Evolutionary conservation across 2,888 invertebrate genomes (phyloP).

Genomic region (Abscondita cerata): DNA sequence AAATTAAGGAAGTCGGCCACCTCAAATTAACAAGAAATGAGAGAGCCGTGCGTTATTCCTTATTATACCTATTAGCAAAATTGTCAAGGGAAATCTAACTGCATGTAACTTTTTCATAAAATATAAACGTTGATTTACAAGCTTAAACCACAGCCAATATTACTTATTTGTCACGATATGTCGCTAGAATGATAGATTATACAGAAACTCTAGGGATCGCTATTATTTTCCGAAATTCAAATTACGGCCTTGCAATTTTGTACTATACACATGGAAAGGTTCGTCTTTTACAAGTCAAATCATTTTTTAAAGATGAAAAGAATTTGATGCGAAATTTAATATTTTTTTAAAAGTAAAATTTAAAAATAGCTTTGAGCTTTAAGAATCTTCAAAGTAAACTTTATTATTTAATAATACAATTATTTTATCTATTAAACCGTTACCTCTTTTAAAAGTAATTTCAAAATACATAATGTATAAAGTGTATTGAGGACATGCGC

Average conservation of each 20-base stretch:
- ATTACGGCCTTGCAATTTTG: not conserved
- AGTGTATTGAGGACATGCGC: too few species aligned
- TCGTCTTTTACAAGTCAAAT: too few species aligned
- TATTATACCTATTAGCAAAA: constrained; percentile 29
- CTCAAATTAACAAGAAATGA: constrained; percentile 34
- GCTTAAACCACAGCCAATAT: constrained; percentile 13
- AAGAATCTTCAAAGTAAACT: too few species aligned
- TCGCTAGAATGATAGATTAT: constrained; percentile 7
- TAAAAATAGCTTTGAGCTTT: too few species aligned
- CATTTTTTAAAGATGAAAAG: too few species aligned
- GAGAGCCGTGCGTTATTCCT: constrained; percentile 24
- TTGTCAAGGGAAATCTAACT: constrained; percentile 32
- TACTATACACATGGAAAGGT: too few species aligned
- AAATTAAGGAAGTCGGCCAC: constrained; percentile 34
- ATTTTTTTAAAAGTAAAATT: too few species aligned
- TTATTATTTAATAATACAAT: too few species aligned
- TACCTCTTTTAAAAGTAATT: too few species aligned
- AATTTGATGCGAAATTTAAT: too few species aligned
- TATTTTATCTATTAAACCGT: too few species aligned
- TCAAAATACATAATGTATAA: too few species aligned
- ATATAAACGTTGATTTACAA: constrained; percentile 26
- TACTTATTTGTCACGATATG: constrained; percentile 7
- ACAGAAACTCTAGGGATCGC: not conserved
- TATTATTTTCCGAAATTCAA: constrained; percentile 7
- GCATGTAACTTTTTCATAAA: constrained; percentile 20